These are phyloP conservation scores for Scrobipalpa costella DNA, from an alignment of 2,888 invertebrate species.

Conservation along the genomic window DNA sequence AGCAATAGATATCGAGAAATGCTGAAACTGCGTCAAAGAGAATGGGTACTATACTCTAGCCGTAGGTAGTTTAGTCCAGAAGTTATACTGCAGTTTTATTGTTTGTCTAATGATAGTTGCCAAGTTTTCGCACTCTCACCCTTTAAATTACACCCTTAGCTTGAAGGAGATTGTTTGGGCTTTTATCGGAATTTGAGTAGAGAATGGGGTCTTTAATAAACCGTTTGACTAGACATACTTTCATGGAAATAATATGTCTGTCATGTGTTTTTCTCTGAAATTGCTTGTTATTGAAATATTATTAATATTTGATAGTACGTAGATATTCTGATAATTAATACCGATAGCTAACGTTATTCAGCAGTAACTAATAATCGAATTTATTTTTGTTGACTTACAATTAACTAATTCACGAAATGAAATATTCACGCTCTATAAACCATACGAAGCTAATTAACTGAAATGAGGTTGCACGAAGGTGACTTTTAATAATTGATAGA, in stretches of 20 bases:
- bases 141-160: slow-evolving; percentile 15
- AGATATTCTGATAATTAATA: too few relatives aligned
- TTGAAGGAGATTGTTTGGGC: slow-evolving; percentile 14
- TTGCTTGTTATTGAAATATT: not conserved
- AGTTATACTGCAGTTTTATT: slow-evolving; percentile 27
- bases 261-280: too few relatives aligned
- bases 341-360: too few relatives aligned
- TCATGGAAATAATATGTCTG: not conserved
- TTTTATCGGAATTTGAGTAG: not conserved
- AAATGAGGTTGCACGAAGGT: too few relatives aligned
- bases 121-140: slow-evolving; percentile 22
- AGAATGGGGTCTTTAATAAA: not conserved
- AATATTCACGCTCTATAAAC: not conserved
- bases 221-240: not conserved
- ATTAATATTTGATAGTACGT: too few relatives aligned
- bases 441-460: not conserved
- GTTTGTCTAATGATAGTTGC: slow-evolving; percentile 26
- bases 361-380: too few relatives aligned
- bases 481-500: too few relatives aligned
- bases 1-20: not conserved
- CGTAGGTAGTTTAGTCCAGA: not conserved
- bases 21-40: not conserved
- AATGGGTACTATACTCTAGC: not conserved
- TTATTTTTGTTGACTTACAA: too few relatives aligned
- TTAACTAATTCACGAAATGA: not conserved